Conservation (phyloP, 2,113 vertebrate genomes). For the Gobius niger region DNA sequence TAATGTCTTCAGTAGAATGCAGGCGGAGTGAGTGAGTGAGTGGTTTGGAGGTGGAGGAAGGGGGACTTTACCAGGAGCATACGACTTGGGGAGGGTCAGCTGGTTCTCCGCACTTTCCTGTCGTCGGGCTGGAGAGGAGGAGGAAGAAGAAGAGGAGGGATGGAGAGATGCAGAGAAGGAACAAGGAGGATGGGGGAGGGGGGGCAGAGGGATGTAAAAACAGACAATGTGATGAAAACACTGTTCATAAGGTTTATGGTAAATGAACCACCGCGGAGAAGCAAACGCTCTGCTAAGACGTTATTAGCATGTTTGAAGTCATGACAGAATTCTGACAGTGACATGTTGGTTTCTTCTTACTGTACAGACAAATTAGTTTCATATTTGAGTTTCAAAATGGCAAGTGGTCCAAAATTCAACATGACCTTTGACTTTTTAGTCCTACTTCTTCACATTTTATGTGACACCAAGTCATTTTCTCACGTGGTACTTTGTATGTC, state of each 20-base stretch:
- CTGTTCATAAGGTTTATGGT: slow-evolving; percentile 5
- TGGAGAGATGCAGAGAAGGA: slow-evolving; percentile 17
- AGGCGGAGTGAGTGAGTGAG: background rate
- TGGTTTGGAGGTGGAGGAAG: background rate
- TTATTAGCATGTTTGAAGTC: background rate
- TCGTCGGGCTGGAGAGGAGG: slow-evolving; percentile 72
- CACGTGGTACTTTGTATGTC: too few relatives aligned
- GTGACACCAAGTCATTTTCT: too few relatives aligned
- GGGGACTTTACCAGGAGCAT: slow-evolving; percentile 75
- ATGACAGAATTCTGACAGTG: background rate
- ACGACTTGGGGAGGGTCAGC: slow-evolving; percentile 73
- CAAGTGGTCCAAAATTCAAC: too few relatives aligned
- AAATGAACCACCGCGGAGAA: background rate
- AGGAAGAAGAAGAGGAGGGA: slow-evolving; percentile 13
- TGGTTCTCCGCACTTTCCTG: slow-evolving; percentile 79
- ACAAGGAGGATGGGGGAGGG: too few relatives aligned
- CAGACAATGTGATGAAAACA: slow-evolving; percentile 58
- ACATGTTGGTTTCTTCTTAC: background rate
- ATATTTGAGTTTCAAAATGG: background rate
- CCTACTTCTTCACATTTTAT: too few relatives aligned
- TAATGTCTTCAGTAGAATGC: background rate
- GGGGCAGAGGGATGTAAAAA: slow-evolving; percentile 9
- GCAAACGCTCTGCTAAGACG: background rate
- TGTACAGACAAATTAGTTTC: background rate
- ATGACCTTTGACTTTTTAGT: too few relatives aligned